Conservation (phyloP, 2,797 vertebrate genomes). For the Crocodylus rhombifer region DNA sequence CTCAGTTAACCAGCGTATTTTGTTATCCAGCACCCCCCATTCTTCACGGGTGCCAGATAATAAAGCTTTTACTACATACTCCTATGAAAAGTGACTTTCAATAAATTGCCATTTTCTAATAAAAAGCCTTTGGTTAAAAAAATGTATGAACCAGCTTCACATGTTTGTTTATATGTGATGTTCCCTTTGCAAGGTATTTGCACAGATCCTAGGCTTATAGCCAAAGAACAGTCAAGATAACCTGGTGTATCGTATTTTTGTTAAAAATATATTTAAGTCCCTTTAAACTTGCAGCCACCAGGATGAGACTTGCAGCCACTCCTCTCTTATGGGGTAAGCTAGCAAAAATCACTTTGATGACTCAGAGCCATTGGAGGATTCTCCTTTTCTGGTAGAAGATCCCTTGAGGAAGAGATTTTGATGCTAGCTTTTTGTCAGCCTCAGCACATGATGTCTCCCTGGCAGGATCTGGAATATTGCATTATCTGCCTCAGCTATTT, state of each 20-base stretch:
- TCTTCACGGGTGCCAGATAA: too few relatives aligned
- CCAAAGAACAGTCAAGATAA: background rate
- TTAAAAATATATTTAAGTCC: background rate
- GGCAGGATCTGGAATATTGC: background rate
- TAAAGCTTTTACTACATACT: too few relatives aligned
- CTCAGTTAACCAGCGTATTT: too few relatives aligned
- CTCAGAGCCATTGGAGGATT: background rate
- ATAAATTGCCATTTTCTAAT: too few relatives aligned
- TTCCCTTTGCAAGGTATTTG: background rate
- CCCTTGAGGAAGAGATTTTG: background rate
- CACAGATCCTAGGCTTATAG: background rate
- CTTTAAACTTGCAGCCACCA: background rate
- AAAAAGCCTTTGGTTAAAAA: too few relatives aligned
- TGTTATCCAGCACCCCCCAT: too few relatives aligned
- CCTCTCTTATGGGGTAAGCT: background rate
- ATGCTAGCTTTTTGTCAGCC: rapidly evolving
- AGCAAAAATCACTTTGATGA: background rate
- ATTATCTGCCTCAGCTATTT: background rate
- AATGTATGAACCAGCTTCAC: too few relatives aligned
- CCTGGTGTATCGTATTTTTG: background rate
- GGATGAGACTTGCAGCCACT: rapidly evolving
- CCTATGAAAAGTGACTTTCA: too few relatives aligned
- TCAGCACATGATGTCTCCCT: background rate
- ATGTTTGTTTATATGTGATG: background rate
- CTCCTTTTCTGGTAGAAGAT: background rate